Conservation (phyloP, 2,797 vertebrate species). For the Spheniscus humboldti region DNA sequence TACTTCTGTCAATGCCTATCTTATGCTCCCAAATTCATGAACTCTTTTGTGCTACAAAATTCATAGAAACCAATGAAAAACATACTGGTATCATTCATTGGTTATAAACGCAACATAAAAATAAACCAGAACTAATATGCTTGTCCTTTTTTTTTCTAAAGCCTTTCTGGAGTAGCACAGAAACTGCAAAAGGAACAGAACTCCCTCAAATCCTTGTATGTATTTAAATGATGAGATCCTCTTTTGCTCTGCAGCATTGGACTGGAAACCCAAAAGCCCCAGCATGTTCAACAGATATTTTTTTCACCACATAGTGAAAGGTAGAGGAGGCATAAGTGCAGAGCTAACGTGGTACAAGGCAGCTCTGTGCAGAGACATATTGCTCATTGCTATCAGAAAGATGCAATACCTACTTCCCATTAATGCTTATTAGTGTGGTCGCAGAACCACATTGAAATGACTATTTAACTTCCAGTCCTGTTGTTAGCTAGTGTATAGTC, state of each 20-base stretch:
- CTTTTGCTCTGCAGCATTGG: neutral
- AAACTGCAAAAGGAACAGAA: neutral
- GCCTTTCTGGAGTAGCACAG: neutral
- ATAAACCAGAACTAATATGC: neutral
- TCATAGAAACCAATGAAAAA: neutral
- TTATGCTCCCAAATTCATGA: neutral
- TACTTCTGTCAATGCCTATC: neutral
- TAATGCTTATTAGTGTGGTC: neutral
- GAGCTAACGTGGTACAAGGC: neutral
- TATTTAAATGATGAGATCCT: neutral
- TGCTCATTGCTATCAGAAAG: neutral
- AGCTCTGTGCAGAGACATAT: neutral
- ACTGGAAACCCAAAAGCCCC: neutral
- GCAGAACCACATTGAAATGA: neutral
- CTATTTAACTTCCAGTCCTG: neutral
- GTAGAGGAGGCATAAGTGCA: neutral
- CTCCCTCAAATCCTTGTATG: neutral
- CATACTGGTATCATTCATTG: neutral
- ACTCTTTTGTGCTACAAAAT: neutral
- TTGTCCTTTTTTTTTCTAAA: neutral
- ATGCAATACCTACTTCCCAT: neutral
- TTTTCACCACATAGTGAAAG: neutral
- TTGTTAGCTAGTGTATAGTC: neutral
- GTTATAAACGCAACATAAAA: neutral
- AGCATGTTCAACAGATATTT: neutral